Percentiles rank a stretch among this genome's conserved stretches.
phyloP scores from a whole-genome alignment of 1,140 invertebrate species.

The Chelonus insularis region DNA sequence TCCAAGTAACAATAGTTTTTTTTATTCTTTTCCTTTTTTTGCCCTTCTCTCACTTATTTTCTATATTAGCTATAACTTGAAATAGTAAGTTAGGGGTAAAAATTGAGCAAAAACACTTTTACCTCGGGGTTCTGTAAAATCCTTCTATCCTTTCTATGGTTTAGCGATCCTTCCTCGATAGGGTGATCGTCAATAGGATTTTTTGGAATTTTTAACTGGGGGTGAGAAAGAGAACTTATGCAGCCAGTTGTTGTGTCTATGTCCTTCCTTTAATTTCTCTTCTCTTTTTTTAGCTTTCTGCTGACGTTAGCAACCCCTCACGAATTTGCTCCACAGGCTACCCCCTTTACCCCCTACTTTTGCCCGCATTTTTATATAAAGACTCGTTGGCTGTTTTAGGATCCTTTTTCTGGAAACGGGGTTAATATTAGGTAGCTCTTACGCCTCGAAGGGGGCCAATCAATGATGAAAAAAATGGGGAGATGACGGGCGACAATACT shows the following conservation, averaged over 20 bases:
- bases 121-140: constrained; percentile 25
- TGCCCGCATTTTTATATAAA: constrained; percentile 28
- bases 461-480: constrained; percentile 11
- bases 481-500: constrained; percentile 18
- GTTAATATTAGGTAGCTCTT: constrained; percentile 32
- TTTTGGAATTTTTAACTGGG: constrained; percentile 26
- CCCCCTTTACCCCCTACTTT: constrained; percentile 15
- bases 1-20: constrained; percentile 8
- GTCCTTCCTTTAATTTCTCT: constrained; percentile 8
- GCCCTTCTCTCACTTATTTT: neutral
- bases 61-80: constrained; percentile 13
- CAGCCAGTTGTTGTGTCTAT: constrained; percentile 18
- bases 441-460: constrained; percentile 27
- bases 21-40: constrained; percentile 13
- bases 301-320: constrained; percentile 8
- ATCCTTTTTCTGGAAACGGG: constrained; percentile 28
- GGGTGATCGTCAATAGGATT: constrained; percentile 33
- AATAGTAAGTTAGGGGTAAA: constrained; percentile 24
- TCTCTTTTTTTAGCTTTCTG: neutral
- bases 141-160: constrained; percentile 8
- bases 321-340: constrained; percentile 17
- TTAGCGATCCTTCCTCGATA: constrained; percentile 26
- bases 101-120: constrained; percentile 23
- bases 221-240: constrained; percentile 21
- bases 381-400: neutral